Percentiles rank a stretch among this genome's conserved stretches.
These are phyloP conservation scores for Cirrhinus mrigala DNA, from an alignment of 2,797 vertebrate genomes.

Conservation along the genomic window DNA sequence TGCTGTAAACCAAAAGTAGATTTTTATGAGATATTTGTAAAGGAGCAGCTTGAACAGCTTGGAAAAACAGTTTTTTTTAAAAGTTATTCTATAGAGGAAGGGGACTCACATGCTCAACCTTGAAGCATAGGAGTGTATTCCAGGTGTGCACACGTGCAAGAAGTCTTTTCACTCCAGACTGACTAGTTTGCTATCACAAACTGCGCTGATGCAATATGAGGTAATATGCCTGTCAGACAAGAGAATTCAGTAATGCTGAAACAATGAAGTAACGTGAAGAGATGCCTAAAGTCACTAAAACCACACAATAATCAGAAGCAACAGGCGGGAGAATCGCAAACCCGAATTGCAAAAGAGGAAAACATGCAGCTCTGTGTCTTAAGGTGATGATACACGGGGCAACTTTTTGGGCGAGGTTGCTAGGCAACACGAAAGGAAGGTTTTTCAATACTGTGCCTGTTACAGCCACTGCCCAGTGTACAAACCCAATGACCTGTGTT, in stretches of 20 bases:
- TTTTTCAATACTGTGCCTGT: conserved; percentile 7
- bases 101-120: not conserved
- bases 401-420: conserved; percentile 37
- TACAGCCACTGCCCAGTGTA: conserved; percentile 4
- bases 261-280: conserved; percentile 18
- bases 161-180: conserved; percentile 12
- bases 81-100: not conserved
- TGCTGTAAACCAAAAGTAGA: not conserved
- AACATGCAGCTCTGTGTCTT: not conserved
- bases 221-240: conserved; percentile 42
- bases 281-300: conserved; percentile 4
- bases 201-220: conserved; percentile 45
- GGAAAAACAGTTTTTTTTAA: not conserved
- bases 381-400: conserved; percentile 34
- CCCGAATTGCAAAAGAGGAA: not conserved
- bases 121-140: not conserved
- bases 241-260: conserved; percentile 26
- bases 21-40: not conserved
- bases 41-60: not conserved
- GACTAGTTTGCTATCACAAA: conserved; percentile 43
- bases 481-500: conserved; percentile 6
- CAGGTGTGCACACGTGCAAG: conserved; percentile 16
- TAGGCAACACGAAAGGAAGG: conserved; percentile 12
- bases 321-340: conserved; percentile 22
- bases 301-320: conserved; percentile 8